Conservation (phyloP, 2,113 vertebrate species). For the Mustela lutreola region DNA sequence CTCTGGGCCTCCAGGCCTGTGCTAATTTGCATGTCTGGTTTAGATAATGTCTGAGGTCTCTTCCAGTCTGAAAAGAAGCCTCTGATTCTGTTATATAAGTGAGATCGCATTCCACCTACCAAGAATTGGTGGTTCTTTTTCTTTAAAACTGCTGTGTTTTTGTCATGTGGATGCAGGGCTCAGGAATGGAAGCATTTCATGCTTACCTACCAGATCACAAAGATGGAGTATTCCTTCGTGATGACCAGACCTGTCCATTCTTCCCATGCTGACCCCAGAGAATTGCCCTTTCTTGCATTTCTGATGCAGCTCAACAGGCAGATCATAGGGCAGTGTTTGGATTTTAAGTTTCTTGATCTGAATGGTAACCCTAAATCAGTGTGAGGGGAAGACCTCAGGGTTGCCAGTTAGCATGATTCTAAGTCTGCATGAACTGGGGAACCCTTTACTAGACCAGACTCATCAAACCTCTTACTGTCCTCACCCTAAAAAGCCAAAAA, state of each 20-base stretch:
- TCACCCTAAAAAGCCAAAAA: background rate
- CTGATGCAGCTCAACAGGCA: background rate
- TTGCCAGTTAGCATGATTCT: background rate
- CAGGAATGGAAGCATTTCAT: rapidly evolving
- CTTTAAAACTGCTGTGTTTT: conserved; percentile 4
- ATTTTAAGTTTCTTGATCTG: conserved; percentile 29
- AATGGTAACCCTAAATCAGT: background rate
- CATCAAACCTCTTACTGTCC: background rate
- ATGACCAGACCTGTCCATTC: background rate
- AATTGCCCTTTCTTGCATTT: background rate
- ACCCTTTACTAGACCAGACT: background rate
- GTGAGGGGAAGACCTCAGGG: background rate
- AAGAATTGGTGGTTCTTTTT: conserved; percentile 32
- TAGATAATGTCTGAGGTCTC: conserved; percentile 76
- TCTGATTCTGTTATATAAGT: conserved; percentile 52
- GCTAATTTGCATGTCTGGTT: conserved; percentile 83
- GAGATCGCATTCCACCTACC: conserved; percentile 41
- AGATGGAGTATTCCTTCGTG: background rate
- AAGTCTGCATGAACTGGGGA: background rate
- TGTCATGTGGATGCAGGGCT: background rate
- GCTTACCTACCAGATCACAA: background rate
- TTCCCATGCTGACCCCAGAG: background rate
- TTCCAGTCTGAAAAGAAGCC: conserved; percentile 65
- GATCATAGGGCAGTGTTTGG: background rate
- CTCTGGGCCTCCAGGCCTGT: conserved; percentile 53